phyloP scores from a whole-genome alignment of 2,113 vertebrate species.

The Asarcornis scutulata region DNA sequence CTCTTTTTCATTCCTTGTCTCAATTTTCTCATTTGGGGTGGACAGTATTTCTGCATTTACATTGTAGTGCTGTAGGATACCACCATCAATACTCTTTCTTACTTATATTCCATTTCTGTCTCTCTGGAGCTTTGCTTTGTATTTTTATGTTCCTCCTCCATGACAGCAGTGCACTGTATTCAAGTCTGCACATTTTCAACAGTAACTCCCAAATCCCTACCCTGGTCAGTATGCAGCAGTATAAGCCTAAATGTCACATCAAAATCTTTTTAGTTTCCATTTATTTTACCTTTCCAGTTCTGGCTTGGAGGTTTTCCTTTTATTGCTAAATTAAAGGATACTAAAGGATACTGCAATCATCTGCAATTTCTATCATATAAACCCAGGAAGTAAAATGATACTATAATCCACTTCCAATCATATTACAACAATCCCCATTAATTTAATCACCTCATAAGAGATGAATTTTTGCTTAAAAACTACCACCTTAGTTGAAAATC shows the following conservation, averaged over 20 bases:
- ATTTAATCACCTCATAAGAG: conserved; percentile 39
- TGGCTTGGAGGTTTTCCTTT: background rate
- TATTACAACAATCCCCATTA: conserved; percentile 39
- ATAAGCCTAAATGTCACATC: background rate
- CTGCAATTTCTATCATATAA: background rate
- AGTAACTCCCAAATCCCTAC: conserved; percentile 1
- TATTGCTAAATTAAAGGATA: background rate
- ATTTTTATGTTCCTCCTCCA: conserved; percentile 31
- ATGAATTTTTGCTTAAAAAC: background rate
- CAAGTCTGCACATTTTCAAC: conserved; percentile 24
- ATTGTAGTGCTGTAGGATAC: background rate
- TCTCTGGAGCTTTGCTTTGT: background rate
- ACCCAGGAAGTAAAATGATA: background rate
- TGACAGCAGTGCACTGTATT: background rate
- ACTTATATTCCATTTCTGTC: conserved; percentile 33
- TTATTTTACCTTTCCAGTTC: background rate
- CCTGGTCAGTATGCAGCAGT: background rate
- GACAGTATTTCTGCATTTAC: conserved; percentile 4
- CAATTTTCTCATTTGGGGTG: background rate
- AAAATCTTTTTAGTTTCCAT: background rate
- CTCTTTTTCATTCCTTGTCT: background rate
- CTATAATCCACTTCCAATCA: conserved; percentile 31
- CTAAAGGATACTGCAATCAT: background rate
- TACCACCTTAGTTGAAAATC: background rate
- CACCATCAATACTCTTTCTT: background rate